phyloP scores from a whole-genome alignment of 2,888 invertebrate genomes.

The Macrosiphum euphorbiae region DNA sequence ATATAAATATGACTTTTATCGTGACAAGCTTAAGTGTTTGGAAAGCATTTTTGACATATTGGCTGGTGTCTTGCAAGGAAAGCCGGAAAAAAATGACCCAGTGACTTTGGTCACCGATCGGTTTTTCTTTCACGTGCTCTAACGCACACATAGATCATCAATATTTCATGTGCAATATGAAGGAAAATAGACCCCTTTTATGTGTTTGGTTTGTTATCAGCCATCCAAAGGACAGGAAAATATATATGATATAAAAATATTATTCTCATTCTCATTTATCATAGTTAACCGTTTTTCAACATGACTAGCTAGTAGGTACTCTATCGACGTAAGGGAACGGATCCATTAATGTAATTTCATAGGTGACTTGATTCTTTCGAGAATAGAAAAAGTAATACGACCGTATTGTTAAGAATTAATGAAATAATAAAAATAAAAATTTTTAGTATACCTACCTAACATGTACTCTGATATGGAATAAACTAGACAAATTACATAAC shows the following conservation, averaged over 20 bases:
- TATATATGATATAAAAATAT: conserved; percentile 25
- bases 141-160: conserved; percentile 7
- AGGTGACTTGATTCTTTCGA: conserved; percentile 11
- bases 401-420: background rate
- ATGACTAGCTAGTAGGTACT: background rate
- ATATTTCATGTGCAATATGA: conserved; percentile 49
- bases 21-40: background rate
- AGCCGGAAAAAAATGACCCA: background rate
- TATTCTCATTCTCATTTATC: conserved; percentile 44
- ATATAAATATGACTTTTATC: background rate
- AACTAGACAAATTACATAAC: background rate
- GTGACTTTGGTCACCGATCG: conserved; percentile 24
- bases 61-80: background rate
- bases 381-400: background rate
- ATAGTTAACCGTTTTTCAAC: conserved; percentile 49
- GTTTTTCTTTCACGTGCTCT: background rate
- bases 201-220: conserved; percentile 46
- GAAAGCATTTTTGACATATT: conserved; percentile 34
- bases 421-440: background rate
- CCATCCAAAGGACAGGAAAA: background rate
- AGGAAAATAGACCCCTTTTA: conserved; percentile 25
- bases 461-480: background rate
- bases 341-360: conserved; percentile 53
- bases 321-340: background rate
- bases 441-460: background rate